phyloP scores from a whole-genome alignment of 2,113 vertebrate genomes.

The Dasyprocta punctata region DNA sequence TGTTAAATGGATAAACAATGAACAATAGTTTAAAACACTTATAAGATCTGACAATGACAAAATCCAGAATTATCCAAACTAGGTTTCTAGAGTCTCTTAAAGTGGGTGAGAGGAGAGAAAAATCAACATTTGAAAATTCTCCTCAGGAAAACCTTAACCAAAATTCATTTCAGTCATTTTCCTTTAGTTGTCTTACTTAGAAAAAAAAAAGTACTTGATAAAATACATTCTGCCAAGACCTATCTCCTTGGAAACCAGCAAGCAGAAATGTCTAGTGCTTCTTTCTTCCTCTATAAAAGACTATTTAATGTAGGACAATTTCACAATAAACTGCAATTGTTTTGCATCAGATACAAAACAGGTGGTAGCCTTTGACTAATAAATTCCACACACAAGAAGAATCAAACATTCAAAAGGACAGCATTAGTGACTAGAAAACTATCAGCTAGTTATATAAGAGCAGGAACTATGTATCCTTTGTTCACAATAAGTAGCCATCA shows the following conservation, averaged over 20 bases:
- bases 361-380: not conserved
- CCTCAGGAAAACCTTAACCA: conserved; percentile 49
- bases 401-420: not conserved
- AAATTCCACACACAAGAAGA: not conserved
- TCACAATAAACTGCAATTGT: conserved; percentile 39
- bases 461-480: not conserved
- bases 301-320: conserved; percentile 65
- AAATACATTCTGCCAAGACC: conserved; percentile 58
- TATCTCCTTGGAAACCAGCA: conserved; percentile 75
- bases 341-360: conserved; percentile 40
- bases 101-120: not conserved
- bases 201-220: conserved; percentile 51
- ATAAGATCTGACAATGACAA: not conserved
- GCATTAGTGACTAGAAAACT: not conserved
- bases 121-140: conserved; percentile 45
- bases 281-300: conserved; percentile 51
- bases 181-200: conserved; percentile 56
- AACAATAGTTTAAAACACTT: not conserved
- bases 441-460: not conserved
- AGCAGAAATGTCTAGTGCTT: conserved; percentile 41
- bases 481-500: not conserved
- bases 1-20: not conserved
- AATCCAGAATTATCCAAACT: conserved; percentile 31
- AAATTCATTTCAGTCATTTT: conserved; percentile 54
- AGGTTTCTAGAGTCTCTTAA: not conserved